phyloP scores from a whole-genome alignment of 2,797 vertebrate genomes.

The Pantherophis vulpinus region DNA sequence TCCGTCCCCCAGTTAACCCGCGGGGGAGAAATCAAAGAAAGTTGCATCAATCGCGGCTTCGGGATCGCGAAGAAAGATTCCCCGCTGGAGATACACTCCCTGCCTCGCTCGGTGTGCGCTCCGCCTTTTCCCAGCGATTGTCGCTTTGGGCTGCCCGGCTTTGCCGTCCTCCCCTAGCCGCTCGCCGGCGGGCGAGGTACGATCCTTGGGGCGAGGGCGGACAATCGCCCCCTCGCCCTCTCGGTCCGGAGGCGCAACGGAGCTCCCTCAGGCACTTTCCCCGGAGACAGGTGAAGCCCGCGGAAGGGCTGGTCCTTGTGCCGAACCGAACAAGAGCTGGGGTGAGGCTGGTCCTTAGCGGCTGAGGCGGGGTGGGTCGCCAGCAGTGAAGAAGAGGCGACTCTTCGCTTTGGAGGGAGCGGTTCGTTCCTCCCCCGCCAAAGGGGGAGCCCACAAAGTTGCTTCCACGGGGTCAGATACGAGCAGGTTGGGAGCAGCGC shows the following conservation, averaged over 20 bases:
- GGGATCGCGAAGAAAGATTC: conserved; percentile 39
- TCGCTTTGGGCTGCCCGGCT: conserved; percentile 44
- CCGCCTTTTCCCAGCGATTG: conserved; percentile 60
- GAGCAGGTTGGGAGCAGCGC: not conserved
- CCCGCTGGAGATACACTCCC: conserved; percentile 35
- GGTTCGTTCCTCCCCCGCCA: too few species aligned
- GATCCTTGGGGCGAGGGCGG: conserved; percentile 28
- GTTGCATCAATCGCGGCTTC: conserved; percentile 53
- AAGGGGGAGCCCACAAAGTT: not conserved
- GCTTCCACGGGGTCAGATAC: not conserved
- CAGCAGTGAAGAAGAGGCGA: not conserved
- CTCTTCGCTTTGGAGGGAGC: too few species aligned
- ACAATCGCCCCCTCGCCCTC: conserved; percentile 19
- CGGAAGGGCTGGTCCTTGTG: not conserved
- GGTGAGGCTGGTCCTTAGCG: not conserved
- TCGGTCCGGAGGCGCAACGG: not conserved
- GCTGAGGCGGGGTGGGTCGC: not conserved
- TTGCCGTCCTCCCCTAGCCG: conserved; percentile 41
- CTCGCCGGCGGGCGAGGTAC: conserved; percentile 11
- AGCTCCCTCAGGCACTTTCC: not conserved
- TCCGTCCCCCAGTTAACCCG: not conserved
- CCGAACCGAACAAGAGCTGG: not conserved
- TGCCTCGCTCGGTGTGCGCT: conserved; percentile 44
- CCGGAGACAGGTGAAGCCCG: not conserved
- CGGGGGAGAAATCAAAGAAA: conserved; percentile 56